Conservation (phyloP, 2,797 vertebrate species). For the Okamejei kenojei region DNA sequence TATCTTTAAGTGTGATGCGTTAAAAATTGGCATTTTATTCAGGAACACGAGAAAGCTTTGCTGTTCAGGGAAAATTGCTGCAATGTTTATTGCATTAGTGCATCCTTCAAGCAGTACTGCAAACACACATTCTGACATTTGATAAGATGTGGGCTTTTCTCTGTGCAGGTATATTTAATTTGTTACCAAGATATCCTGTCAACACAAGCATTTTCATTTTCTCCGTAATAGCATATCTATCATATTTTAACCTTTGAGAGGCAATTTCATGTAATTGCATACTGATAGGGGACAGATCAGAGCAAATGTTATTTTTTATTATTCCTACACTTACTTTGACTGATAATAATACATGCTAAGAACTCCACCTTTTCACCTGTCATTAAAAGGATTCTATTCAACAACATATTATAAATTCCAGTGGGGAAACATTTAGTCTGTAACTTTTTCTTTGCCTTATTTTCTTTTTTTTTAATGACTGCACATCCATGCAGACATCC, state of each 20-base stretch:
- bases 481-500: background rate
- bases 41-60: background rate
- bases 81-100: conserved; percentile 2
- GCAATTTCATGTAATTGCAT: background rate
- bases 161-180: conserved; percentile 14
- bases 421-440: background rate
- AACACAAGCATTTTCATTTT: background rate
- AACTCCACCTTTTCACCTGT: background rate
- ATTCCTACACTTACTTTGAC: background rate
- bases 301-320: background rate
- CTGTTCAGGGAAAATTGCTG: background rate
- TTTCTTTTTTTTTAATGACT: background rate
- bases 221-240: background rate
- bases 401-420: background rate
- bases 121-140: conserved; percentile 15
- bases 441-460: background rate
- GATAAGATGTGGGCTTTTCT: conserved; percentile 13
- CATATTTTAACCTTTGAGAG: conserved; percentile 7
- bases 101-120: background rate
- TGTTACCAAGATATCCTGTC: background rate
- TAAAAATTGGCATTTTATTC: background rate
- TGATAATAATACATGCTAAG: background rate
- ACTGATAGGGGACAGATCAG: background rate
- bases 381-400: background rate
- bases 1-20: background rate